phyloP scores from a whole-genome alignment of 2,113 vertebrate genomes.

The Ophthalmolycus amberensis region DNA sequence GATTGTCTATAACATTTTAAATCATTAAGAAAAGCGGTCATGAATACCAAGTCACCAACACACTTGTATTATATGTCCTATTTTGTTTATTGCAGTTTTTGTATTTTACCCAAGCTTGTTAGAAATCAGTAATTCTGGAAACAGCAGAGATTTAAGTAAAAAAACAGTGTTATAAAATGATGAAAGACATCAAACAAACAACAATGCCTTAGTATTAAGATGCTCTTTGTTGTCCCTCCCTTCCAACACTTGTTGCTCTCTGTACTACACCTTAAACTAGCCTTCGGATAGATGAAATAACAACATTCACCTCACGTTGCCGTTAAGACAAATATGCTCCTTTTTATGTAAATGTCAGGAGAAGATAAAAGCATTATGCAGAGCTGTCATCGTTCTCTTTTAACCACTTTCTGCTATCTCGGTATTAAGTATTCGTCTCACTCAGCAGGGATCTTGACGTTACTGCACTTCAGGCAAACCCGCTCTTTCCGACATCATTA shows the following conservation, averaged over 20 bases:
- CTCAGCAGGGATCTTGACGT: conserved; percentile 13
- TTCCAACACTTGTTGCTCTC: background rate
- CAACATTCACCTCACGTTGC: background rate
- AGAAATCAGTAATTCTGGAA: background rate
- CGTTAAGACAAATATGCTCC: background rate
- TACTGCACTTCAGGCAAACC: background rate
- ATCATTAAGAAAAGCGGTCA: background rate
- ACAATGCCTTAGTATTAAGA: background rate
- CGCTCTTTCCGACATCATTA: conserved; percentile 50
- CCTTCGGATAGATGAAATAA: background rate
- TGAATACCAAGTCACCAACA: background rate
- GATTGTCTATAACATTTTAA: too few relatives aligned
- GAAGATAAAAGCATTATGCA: background rate
- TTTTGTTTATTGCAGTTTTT: background rate
- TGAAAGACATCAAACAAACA: background rate
- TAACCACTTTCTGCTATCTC: background rate
- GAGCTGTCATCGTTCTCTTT: background rate
- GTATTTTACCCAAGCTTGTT: background rate
- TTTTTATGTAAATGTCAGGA: background rate
- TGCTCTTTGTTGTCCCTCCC: background rate
- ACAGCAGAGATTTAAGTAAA: background rate
- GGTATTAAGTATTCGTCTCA: background rate
- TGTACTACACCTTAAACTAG: background rate
- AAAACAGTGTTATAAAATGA: background rate
- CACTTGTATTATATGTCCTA: background rate